phyloP scores from a whole-genome alignment of 2,797 vertebrate genomes.

The Synaphobranchus kaupii region DNA sequence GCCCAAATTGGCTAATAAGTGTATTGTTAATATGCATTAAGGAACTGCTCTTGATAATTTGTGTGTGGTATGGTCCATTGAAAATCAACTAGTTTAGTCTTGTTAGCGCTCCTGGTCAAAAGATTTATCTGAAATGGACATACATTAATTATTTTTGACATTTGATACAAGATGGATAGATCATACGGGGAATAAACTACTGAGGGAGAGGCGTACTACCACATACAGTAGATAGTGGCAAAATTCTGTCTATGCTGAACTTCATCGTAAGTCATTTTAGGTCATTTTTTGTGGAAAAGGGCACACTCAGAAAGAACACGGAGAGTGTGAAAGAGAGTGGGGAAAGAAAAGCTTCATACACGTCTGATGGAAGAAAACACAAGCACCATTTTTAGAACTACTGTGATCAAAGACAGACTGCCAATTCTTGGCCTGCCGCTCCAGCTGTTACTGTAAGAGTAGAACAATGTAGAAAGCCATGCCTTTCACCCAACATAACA shows the following conservation, averaged over 20 bases:
- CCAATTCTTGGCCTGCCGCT: not conserved
- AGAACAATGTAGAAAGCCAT: not conserved
- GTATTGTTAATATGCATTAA: not conserved
- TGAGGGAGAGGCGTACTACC: not conserved
- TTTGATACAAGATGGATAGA: too few relatives aligned
- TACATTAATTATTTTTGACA: not conserved
- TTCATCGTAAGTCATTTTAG: not conserved
- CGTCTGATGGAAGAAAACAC: not conserved
- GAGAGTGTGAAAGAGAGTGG: not conserved
- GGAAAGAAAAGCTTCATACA: not conserved
- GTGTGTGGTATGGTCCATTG: not conserved
- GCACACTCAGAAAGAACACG: too few relatives aligned
- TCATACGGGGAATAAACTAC: not conserved
- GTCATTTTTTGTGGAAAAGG: not conserved
- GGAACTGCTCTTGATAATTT: not conserved
- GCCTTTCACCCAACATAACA: slow-evolving; percentile 14
- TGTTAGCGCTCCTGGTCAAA: not conserved
- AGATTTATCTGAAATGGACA: not conserved
- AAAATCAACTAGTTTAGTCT: too few relatives aligned
- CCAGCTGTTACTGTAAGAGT: not conserved
- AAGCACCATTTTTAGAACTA: not conserved
- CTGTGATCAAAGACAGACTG: not conserved
- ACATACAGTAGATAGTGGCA: not conserved
- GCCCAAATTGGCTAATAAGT: not conserved
- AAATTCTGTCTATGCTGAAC: not conserved